Base-by-base conservation (phyloP, 2,888 invertebrate genomes). In the Trachelus stipa region DNA sequence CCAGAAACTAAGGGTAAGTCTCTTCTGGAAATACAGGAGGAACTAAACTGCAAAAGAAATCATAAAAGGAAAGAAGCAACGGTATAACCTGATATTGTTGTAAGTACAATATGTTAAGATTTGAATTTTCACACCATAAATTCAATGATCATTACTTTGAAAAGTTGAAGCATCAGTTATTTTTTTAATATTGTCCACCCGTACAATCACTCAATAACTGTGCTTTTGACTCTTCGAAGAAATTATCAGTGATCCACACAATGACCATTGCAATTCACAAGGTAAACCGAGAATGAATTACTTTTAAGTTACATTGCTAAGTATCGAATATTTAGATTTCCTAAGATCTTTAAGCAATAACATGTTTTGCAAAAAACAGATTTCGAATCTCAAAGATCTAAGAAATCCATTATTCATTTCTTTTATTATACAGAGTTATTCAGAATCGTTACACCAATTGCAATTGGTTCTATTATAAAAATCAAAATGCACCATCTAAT, bases 1-100 rank as follows among this genome's bases (percentile, higher is more conserved):
- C 95, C 95, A 1, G 95, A 95, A 91, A 95, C 95, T 3, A 95
- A 95, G 89, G 95, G 95, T 78, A 95, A 95, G 86, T 95, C 95
- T 3, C 93, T 95, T 87, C 93, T 94, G 75, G 93, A 94, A 86
- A 95, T 95, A 85, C 95, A 95, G 87, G 93, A 93, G 34, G 93
- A 94, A 77, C 91, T 96, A 9, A 92, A 93, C 83, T 93, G 94
- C 33, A 84, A 30, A n/a, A 35, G 86, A 69, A 83, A 80, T 11
- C 83, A 80, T n/a, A 80, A 79, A 23, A 82, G 78, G 15, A 79
- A 56, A 56, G 40, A 56, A 56, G 23, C 23, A 56, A 23, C 9
- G 23, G 23, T 56, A 56, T 0, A 23, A 9, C 40, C 40, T 56
- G 40, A 56, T 56, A 23, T 23, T 56, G 40, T 56, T 56, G 40